Evolutionary conservation across 2,888 invertebrate genomes (phyloP).

Genomic region (Allophyes oxyacanthae): DNA sequence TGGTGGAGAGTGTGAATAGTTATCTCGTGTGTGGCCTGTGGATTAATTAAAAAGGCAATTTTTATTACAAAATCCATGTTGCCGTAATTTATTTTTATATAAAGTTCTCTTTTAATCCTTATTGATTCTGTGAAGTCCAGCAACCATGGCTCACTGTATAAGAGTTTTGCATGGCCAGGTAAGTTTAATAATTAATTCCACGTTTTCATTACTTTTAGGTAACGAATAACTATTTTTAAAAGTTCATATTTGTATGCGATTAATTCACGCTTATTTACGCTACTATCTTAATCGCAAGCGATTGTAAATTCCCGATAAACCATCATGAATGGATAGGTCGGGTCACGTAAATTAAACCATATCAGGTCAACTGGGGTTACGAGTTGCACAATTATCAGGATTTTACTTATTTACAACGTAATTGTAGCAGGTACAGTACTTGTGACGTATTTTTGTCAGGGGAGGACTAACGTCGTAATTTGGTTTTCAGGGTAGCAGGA

Average conservation of each 20-base stretch:
- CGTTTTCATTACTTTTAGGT: constrained; percentile 50
- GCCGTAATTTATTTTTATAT: constrained; percentile 71
- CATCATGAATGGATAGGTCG: constrained; percentile 74
- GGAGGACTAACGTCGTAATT: constrained; percentile 25
- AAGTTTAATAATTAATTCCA: constrained; percentile 73
- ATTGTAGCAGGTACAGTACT: constrained; percentile 6
- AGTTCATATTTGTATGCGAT: constrained; percentile 14
- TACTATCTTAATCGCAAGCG: constrained; percentile 64
- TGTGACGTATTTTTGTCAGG: background rate
- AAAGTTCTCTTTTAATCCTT: constrained; percentile 62
- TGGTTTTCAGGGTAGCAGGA: constrained; percentile 88
- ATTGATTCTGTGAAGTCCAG: constrained; percentile 77
- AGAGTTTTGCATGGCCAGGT: constrained; percentile 94
- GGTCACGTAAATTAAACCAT: constrained; percentile 68
- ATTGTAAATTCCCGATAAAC: constrained; percentile 64
- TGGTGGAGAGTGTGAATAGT: constrained; percentile 51
- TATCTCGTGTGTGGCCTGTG: constrained; percentile 9
- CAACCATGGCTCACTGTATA: constrained; percentile 93
- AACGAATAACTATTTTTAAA: constrained; percentile 16
- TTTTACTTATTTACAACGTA: constrained; percentile 17
- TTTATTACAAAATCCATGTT: constrained; percentile 76
- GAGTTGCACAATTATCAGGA: constrained; percentile 47
- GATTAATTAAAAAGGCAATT: constrained; percentile 56
- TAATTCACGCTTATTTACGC: constrained; percentile 72
- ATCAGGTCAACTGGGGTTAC: constrained; percentile 67